A percentile compares a stretch with the other conserved stretches of the same genome.
phyloP scores from a whole-genome alignment of 2,888 invertebrate species.

The Caenorhabditis auriculariae region DNA sequence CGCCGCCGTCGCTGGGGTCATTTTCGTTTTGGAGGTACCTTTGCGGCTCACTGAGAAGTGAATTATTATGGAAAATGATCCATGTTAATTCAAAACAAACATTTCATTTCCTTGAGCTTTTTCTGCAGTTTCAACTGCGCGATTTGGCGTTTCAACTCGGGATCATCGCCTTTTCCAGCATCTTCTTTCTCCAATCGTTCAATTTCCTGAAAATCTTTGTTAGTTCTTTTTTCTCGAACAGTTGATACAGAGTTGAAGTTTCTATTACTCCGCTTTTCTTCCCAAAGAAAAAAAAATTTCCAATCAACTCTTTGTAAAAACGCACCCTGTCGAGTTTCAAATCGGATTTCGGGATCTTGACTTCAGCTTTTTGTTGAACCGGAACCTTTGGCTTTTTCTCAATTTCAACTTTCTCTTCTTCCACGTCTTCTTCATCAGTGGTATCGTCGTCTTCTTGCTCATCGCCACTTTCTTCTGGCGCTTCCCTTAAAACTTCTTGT shows the following conservation, averaged over 20 bases:
- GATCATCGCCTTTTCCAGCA: slow-evolving; percentile 25
- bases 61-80: background rate
- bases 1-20: slow-evolving; percentile 15
- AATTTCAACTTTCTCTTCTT: slow-evolving; percentile 14
- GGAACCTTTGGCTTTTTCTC: background rate
- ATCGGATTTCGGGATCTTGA: slow-evolving; percentile 13
- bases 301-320: too few relatives aligned
- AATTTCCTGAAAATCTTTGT: slow-evolving; percentile 17
- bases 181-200: slow-evolving; percentile 34
- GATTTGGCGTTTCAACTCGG: slow-evolving; percentile 34
- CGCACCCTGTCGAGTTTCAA: slow-evolving; percentile 27
- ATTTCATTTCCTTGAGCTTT: slow-evolving; percentile 39
- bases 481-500: too few relatives aligned
- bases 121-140: slow-evolving; percentile 40
- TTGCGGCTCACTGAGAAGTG: slow-evolving; percentile 2
- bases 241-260: too few relatives aligned
- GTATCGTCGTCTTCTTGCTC: slow-evolving; percentile 16
- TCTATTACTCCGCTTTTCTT: too few relatives aligned
- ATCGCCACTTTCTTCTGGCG: slow-evolving; percentile 4
- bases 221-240: too few relatives aligned
- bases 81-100: slow-evolving; percentile 1
- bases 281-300: too few relatives aligned
- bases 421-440: slow-evolving; percentile 19
- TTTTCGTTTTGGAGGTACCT: slow-evolving; percentile 6
- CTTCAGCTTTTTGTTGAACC: background rate